Conservation (phyloP, 2,888 invertebrate genomes). For the Calameuta pallipes region DNA sequence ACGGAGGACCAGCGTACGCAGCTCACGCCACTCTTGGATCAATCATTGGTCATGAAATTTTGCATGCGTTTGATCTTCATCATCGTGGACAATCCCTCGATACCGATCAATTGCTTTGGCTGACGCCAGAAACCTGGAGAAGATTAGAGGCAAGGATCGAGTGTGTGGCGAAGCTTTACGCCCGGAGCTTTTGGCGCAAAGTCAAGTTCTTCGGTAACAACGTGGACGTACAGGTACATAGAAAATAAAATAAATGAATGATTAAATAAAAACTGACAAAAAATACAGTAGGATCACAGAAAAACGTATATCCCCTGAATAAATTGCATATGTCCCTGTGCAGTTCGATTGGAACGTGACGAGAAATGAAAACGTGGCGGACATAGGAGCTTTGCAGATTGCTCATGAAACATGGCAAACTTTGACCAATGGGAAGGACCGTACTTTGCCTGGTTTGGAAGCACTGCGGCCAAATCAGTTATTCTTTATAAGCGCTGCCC, state of each 20-base stretch:
- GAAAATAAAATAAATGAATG: neutral
- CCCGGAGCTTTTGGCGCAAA: slow-evolving; percentile 63
- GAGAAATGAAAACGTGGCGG: slow-evolving; percentile 69
- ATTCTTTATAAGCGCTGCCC: slow-evolving; percentile 69
- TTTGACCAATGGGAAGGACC: slow-evolving; percentile 56
- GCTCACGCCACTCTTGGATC: slow-evolving; percentile 67
- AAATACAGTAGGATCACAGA: neutral
- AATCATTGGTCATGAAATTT: slow-evolving; percentile 68
- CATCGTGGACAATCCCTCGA: slow-evolving; percentile 56
- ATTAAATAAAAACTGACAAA: neutral
- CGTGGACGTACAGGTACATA: slow-evolving; percentile 65
- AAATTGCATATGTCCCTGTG: slow-evolving; percentile 11
- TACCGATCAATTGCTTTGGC: slow-evolving; percentile 62
- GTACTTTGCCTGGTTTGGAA: slow-evolving; percentile 65
- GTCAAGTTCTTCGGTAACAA: slow-evolving; percentile 65
- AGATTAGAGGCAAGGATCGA: slow-evolving; percentile 65
- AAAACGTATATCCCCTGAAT: neutral
- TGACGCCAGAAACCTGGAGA: slow-evolving; percentile 63
- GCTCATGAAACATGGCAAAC: slow-evolving; percentile 67
- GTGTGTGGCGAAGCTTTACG: slow-evolving; percentile 67
- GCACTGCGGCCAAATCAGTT: slow-evolving; percentile 66
- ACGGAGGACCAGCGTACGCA: slow-evolving; percentile 66
- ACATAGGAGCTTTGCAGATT: slow-evolving; percentile 67
- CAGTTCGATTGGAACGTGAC: slow-evolving; percentile 70
- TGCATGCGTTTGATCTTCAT: slow-evolving; percentile 68